Evolutionary conservation across 2,797 vertebrate species (phyloP).

Genomic region (Ibycter americanus): DNA sequence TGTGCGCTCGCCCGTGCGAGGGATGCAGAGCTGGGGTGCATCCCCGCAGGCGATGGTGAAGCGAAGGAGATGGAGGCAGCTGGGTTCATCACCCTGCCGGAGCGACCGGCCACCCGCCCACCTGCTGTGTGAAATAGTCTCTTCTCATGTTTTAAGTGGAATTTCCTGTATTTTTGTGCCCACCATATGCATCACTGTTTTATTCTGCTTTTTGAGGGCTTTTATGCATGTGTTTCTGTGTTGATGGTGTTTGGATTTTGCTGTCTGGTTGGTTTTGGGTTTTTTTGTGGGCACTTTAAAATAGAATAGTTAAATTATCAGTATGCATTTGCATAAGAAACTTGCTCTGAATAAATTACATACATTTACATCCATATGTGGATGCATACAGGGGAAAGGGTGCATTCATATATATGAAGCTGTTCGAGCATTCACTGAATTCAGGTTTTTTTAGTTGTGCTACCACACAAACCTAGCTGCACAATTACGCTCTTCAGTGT

Average conservation of each 20-base stretch:
- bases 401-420: background rate
- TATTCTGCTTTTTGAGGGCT: background rate
- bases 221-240: background rate
- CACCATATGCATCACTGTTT: background rate
- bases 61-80: background rate
- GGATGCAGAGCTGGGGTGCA: background rate
- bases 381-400: background rate
- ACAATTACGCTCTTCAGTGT: background rate
- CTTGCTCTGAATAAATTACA: background rate
- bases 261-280: too few relatives aligned
- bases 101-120: background rate
- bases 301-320: background rate
- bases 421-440: too few relatives aligned
- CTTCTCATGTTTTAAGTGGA: background rate
- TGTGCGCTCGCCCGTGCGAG: background rate
- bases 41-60: fast-evolving
- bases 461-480: background rate
- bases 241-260: background rate
- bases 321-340: background rate
- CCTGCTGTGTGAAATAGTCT: too few relatives aligned
- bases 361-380: fast-evolving
- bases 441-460: background rate
- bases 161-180: background rate
- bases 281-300: background rate
- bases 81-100: background rate